Percentiles rank a stretch among this genome's conserved stretches.
These are phyloP conservation scores for Pseudopipra pipra DNA, from an alignment of 2,113 vertebrate genomes.

Conservation along the genomic window DNA sequence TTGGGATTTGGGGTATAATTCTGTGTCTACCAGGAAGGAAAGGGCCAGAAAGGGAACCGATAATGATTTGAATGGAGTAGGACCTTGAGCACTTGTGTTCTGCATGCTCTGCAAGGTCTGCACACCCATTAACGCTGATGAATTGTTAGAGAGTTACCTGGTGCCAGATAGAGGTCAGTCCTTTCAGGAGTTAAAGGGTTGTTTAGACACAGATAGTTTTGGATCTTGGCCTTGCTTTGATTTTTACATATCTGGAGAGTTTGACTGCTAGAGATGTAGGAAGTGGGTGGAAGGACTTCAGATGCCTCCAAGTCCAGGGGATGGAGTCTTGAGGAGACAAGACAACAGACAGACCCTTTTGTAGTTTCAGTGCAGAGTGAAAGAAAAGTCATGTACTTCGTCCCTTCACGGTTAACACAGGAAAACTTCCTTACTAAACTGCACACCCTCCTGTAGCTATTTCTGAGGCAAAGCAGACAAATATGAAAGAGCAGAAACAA, in stretches of 20 bases:
- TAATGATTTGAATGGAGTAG: neutral
- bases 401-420: neutral
- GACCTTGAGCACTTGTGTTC: neutral
- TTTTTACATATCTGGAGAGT: neutral
- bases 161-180: neutral
- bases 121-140: neutral
- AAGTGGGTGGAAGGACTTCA: neutral
- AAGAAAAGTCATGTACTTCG: neutral
- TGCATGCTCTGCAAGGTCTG: neutral
- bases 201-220: neutral
- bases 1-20: neutral
- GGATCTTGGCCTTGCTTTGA: neutral
- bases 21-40: slow-evolving; percentile 6
- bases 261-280: neutral
- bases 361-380: neutral
- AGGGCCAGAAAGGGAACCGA: neutral
- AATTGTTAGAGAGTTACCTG: neutral
- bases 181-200: neutral
- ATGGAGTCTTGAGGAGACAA: neutral
- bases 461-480: neutral
- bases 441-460: neutral
- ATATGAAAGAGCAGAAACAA: neutral
- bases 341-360: neutral
- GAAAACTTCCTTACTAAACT: neutral
- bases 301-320: neutral